Conservation (phyloP, 2,888 invertebrate species). For the Hemithea aestivaria region DNA sequence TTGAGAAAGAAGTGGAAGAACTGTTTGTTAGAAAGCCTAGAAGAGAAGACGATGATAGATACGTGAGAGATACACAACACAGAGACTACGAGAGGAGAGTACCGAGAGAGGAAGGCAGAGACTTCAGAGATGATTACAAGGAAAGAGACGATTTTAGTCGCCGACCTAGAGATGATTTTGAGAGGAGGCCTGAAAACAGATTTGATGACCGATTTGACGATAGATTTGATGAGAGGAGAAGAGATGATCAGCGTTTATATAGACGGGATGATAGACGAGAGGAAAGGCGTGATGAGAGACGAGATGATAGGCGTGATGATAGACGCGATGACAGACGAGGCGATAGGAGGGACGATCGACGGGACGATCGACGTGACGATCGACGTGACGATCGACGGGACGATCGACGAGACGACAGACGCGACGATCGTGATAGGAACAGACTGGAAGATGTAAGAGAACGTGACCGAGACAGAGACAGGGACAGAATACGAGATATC, state of each 20-base stretch:
- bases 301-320: constrained; percentile 13
- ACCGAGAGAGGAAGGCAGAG: constrained; percentile 35
- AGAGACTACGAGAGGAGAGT: constrained; percentile 43
- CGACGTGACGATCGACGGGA: constrained; percentile 11
- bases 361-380: constrained; percentile 6
- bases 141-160: constrained; percentile 13
- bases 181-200: constrained; percentile 35
- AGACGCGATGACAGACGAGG: constrained; percentile 7
- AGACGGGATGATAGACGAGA: constrained; percentile 31
- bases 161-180: constrained; percentile 30
- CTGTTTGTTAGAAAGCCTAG: constrained; percentile 51
- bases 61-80: constrained; percentile 37
- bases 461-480: constrained; percentile 32
- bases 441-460: constrained; percentile 27
- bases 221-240: constrained; percentile 34
- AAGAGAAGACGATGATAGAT: constrained; percentile 43
- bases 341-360: constrained; percentile 5
- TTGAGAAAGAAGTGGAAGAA: constrained; percentile 60
- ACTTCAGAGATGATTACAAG: background rate
- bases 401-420: constrained; percentile 19
- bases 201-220: constrained; percentile 37
- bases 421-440: constrained; percentile 34
- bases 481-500: constrained; percentile 38
- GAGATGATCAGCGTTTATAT: constrained; percentile 14
- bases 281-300: constrained; percentile 26